Evolutionary conservation across 2,113 vertebrate genomes (phyloP), one percentile per base, ranked within the genome.

Genomic region (Sapajus apella): DNA sequence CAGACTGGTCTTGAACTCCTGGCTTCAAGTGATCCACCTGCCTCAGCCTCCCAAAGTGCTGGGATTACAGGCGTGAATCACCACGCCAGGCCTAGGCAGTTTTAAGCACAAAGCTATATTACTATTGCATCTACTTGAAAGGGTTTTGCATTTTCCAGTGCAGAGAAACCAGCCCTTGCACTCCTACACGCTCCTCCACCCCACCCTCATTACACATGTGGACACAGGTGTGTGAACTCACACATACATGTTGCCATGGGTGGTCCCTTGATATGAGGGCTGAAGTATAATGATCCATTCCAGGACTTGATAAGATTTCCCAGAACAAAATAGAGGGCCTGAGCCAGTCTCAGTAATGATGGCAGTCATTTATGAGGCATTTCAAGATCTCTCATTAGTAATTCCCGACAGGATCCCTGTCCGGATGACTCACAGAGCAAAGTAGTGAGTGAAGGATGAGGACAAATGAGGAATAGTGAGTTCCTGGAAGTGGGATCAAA

Each of bases 271-370:
- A 50, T 50, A 47, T 58, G 43, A 95, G 37, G 84, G 76, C 56
- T 55, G 58, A 21, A 58, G 56, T 85, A 7, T 94, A 87, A 96
- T 90, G 85, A 96, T 58, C 80, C 56, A 32, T 50, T 55, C 45
- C 23, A 40, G 50, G 66, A 86, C 61, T 68, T 14, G 18, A 88
- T 79, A 21, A 66, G 81, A 17, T 27, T 96, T 94, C 91, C 90
- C 81, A 72, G 97, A 93, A 95, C 50, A 61, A 58, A 21, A 50
- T 27, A 73, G 73, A 96, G 61, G 73, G 70, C 45, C 56, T 16
- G 25, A 61, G 23, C 40, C n/a, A 12, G 43, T 87, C 83, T 85
- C 14, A 0, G 45, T 80, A 61, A 82, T 55, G 66, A 40, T 0
- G 12, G 70, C 20, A 20, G 47, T 30, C 80, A 64, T 52, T 90